These are phyloP conservation scores for Platyura marginata DNA, from an alignment of 1,140 invertebrate species.

Conservation along the genomic window DNA sequence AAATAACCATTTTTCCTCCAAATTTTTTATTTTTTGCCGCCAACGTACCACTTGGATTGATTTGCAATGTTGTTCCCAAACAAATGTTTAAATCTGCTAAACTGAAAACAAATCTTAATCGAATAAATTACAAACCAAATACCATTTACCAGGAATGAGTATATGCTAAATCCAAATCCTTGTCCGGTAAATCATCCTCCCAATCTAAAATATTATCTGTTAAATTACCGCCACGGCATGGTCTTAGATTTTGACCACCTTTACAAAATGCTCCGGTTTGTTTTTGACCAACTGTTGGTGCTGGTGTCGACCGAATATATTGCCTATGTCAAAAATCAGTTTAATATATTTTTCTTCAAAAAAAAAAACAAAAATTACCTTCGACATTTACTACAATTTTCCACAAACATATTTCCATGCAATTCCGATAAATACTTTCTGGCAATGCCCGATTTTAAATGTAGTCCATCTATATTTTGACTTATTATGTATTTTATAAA, in stretches of 20 bases:
- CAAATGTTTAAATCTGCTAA: conserved; percentile 83
- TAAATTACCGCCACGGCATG: conserved; percentile 63
- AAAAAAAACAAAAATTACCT: conserved; percentile 33
- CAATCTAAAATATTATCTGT: conserved; percentile 95
- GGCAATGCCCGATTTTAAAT: conserved; percentile 73
- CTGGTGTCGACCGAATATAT: conserved; percentile 62
- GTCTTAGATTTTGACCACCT: conserved; percentile 37
- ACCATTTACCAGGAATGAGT: conserved; percentile 61
- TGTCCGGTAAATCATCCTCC: conserved; percentile 86
- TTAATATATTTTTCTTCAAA: conserved; percentile 1
- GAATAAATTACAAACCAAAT: background rate
- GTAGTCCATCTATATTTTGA: conserved; percentile 96
- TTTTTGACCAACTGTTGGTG: conserved; percentile 83
- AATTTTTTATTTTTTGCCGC: conserved; percentile 78
- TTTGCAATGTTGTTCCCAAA: conserved; percentile 92
- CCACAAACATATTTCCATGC: conserved; percentile 97
- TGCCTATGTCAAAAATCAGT: conserved; percentile 34
- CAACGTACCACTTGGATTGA: conserved; percentile 89
- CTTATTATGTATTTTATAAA: conserved; percentile 78
- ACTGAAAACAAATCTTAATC: conserved; percentile 28
- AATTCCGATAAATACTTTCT: conserved; percentile 73
- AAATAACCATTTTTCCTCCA: conserved; percentile 77
- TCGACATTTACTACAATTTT: conserved; percentile 77
- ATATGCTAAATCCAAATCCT: conserved; percentile 71
- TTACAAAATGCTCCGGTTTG: conserved; percentile 58